Conservation (phyloP, 2,113 vertebrate genomes). For the Trichomycterus rosablanca region DNA sequence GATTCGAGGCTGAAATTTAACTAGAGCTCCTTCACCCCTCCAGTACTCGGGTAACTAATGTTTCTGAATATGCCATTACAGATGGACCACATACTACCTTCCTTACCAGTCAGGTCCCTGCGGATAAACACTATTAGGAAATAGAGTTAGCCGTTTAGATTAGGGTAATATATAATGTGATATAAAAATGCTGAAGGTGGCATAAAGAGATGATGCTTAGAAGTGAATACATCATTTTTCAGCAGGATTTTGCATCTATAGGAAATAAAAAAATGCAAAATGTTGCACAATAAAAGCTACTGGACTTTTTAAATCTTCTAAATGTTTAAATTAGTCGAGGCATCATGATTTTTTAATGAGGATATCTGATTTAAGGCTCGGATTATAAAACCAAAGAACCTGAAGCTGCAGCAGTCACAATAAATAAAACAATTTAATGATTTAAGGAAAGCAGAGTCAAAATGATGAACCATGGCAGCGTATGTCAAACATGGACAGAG, state of each 20-base stretch:
- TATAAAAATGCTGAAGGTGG: conserved; percentile 10
- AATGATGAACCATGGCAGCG: no score
- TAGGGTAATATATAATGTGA: conserved; percentile 20
- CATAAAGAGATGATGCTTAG: background rate
- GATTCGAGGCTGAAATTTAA: conserved; percentile 33
- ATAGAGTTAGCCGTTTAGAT: conserved; percentile 18
- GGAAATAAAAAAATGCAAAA: background rate
- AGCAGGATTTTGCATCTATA: background rate
- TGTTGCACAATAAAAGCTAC: no score
- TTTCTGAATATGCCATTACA: conserved; percentile 3
- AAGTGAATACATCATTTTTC: conserved; percentile 1
- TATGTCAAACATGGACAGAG: no score
- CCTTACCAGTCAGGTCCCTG: conserved; percentile 47
- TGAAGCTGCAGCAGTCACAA: no score
- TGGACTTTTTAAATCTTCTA: no score
- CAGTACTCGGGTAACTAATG: conserved; percentile 33
- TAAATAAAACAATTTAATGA: no score
- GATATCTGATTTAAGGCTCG: no score
- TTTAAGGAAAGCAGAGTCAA: no score
- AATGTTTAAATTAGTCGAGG: no score
- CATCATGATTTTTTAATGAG: no score
- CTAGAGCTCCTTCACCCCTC: conserved; percentile 34
- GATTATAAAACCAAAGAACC: no score
- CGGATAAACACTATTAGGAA: conserved; percentile 25
- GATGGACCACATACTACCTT: conserved; percentile 23